phyloP scores from a whole-genome alignment of 1,140 invertebrate species.

The Drosophila persimilis region DNA sequence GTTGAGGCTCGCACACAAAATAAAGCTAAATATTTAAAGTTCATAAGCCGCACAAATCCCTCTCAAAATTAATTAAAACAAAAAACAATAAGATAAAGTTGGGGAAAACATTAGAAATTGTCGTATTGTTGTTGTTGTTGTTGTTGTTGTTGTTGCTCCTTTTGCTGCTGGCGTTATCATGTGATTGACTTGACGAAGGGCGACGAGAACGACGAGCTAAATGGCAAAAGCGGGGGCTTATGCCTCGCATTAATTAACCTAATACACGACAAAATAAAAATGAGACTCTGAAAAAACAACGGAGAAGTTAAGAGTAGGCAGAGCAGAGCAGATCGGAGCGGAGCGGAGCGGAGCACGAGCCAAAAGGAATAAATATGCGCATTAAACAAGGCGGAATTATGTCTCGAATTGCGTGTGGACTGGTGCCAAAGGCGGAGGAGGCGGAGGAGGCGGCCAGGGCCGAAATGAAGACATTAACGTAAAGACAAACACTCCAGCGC shows the following conservation, averaged over 20 bases:
- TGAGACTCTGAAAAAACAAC: constrained; percentile 25
- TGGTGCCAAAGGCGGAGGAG: background rate
- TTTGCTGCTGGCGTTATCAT: constrained; percentile 21
- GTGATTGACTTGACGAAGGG: constrained; percentile 76
- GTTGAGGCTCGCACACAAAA: background rate
- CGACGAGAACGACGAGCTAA: constrained; percentile 60
- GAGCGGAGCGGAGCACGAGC: too few species aligned
- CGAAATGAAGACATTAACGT: constrained; percentile 53
- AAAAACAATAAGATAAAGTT: constrained; percentile 48
- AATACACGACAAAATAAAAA: constrained; percentile 61
- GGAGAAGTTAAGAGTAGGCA: background rate
- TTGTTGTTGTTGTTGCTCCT: background rate
- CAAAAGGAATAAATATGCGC: constrained; percentile 66
- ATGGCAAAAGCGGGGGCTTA: constrained; percentile 55
- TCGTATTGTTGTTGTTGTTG: constrained; percentile 12
- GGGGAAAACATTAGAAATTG: constrained; percentile 34
- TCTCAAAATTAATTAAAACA: constrained; percentile 71
- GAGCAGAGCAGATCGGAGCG: background rate
- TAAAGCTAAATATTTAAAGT: constrained; percentile 70
- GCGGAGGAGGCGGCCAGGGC: background rate
- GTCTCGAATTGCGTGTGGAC: constrained; percentile 23
- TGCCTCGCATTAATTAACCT: constrained; percentile 72
- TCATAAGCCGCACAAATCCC: constrained; percentile 70
- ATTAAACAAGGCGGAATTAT: constrained; percentile 50
- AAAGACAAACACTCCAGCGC: constrained; percentile 8